Evolutionary conservation across 2,797 vertebrate genomes (phyloP).

Genomic region (Rhodeus uyekii): DNA sequence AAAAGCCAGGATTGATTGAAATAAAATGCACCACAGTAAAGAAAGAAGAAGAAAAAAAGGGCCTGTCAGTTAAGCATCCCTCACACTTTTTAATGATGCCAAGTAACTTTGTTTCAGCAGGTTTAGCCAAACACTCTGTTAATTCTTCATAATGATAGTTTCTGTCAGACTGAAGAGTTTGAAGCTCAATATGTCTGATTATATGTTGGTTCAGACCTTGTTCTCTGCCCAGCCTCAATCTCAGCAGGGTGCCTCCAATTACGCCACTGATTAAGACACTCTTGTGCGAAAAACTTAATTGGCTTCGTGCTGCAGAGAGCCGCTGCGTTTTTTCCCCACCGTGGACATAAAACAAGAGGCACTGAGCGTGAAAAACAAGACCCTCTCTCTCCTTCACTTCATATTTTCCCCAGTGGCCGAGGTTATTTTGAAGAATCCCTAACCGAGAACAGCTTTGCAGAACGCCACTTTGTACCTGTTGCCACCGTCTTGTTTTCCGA

Average conservation of each 20-base stretch:
- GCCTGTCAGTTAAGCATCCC: slow-evolving; percentile 17
- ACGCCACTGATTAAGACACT: slow-evolving; percentile 84
- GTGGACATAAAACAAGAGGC: slow-evolving; percentile 57
- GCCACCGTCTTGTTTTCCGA: slow-evolving; percentile 56
- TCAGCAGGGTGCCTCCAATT: slow-evolving; percentile 84
- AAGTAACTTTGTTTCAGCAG: slow-evolving; percentile 46
- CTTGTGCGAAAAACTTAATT: slow-evolving; percentile 72
- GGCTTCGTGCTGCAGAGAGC: slow-evolving; percentile 57
- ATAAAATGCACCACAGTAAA: background rate
- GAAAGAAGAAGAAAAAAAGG: background rate
- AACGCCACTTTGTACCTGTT: slow-evolving; percentile 57
- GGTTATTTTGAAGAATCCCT: slow-evolving; percentile 57
- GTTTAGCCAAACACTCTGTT: slow-evolving; percentile 49
- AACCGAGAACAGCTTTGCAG: slow-evolving; percentile 45
- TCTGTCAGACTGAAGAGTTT: slow-evolving; percentile 44
- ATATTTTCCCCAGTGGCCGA: slow-evolving; percentile 47
- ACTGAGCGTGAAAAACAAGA: slow-evolving; percentile 50
- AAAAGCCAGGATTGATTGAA: background rate
- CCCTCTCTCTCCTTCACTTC: slow-evolving; percentile 45
- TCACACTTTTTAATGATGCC: slow-evolving; percentile 58
- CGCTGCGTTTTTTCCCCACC: slow-evolving; percentile 47
- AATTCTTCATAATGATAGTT: slow-evolving; percentile 54
- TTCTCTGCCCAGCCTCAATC: slow-evolving; percentile 61
- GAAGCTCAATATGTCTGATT: slow-evolving; percentile 54
- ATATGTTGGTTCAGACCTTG: slow-evolving; percentile 55